Evolutionary conservation across 2,888 invertebrate species (phyloP), one percentile per base, ranked within the genome.

Genomic region (Biston betularia): DNA sequence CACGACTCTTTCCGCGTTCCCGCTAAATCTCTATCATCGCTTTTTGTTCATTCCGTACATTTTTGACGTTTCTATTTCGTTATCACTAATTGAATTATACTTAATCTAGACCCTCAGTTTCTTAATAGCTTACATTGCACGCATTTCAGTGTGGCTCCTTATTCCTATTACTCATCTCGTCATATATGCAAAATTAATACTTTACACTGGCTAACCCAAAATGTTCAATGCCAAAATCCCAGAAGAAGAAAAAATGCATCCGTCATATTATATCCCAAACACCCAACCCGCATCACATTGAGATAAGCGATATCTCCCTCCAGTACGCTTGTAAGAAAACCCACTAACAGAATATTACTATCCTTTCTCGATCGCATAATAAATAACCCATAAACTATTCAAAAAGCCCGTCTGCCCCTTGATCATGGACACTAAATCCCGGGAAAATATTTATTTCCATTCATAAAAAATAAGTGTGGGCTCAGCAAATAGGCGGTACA

Each of bases 391-490:
- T 71, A 67, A 71, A 71, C 60, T 68, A 71, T 71, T 71, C 64
- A 67, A 68, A 69, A 65, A 67, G 62, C 49, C 56, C 45, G 55
- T 57, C 63, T 57, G 52, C 53, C 58, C 62, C 71, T 66, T 65
- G 63, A 63, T 71, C 71, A 65, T 62, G 63, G 63, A 54, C 55
- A 52, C 58, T 68, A 62, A 66, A 65, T 59, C 64, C 59, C 44
- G 46, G 48, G 64, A 65, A 69, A 67, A 63, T 69, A 69, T 68
- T 69, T 69, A 69, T 68, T 65, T 63, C 67, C 59, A 57, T 69
- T 71, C 69, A 71, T 71, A 71, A 71, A 71, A 68, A 68, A 63
- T 68, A 68, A 68, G 67, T 63, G 67, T 63, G 67, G 67, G 59
- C 63, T 68, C 67, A 68, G 67, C 67, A 68, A 68, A 68, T 68